Evolutionary conservation across 2,113 vertebrate species (phyloP), one percentile per base, ranked within the genome.

Genomic region (Heterochromis multidens): DNA sequence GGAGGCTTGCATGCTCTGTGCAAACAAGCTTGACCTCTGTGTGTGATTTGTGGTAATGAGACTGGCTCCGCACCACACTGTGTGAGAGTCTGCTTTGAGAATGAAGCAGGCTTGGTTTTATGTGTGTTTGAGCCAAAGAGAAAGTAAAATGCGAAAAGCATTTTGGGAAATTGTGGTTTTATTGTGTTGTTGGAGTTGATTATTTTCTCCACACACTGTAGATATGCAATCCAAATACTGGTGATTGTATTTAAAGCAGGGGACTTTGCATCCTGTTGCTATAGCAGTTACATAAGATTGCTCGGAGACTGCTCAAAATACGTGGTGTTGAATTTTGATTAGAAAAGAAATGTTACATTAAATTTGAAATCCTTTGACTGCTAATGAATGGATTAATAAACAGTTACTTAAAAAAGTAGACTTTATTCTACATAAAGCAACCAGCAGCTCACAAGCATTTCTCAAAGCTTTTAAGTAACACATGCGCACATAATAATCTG

Each of bases 171-270:
- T n/a, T 13, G 19, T 7, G 17, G 7, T 16, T 79, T 62, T 13
- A 40, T 56, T 65, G 11, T 58, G 1, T 61, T 63, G 23, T 35
- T 76, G 63, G 10, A 54, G 21, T 79, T 46, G 25, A 35, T 60
- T 56, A 4, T 52, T 62, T 7, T 43, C 40, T 59, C 54, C 7
- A 4, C 31, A 31, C 52, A 54, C 70, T 1, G 4, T 43, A 16
- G 10, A 12, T 58, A 11, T 72, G 19, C 52, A 86, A 85, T 83
- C 76, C 78, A 91, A 91, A 91, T 88, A 62, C 27, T 79, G 52
- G 21, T 54, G 12, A 21, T 81, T 79, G 27, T 37, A 60, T 83
- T 83, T 14, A 60, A 84, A 87, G 67, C 59, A 59, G 13, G 14
- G 14, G 7, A 40, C 27, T 76, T 88, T 79, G 62, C 81, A 46